Evolutionary conservation across 2,888 invertebrate genomes (phyloP), one percentile per base, ranked within the genome.

Genomic region (Gerosis bhagava): DNA sequence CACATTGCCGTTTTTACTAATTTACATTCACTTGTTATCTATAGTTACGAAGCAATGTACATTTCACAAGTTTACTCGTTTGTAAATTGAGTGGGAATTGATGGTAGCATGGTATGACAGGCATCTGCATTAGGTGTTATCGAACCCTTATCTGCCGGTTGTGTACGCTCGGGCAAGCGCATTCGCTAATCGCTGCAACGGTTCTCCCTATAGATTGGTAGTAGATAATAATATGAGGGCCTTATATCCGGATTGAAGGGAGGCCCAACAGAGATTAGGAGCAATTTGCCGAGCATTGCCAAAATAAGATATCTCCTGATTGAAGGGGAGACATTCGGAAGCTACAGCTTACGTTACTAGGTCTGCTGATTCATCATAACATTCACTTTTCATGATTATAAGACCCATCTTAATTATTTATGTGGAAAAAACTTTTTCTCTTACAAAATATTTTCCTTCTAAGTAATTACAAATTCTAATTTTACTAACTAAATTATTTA

Each of bases 101-200:
- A 26, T 34, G 35, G 40, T 25, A 39, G 25, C 35, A 47, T 45
- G 43, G 53, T 47, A 51, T 56, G 54, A 56, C 58, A 59, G 31
- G 25, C 31, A 39, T 45, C 62, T 65, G 67, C 67, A 65, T 77
- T 77, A 73, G 64, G 64, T 60, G 62, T 62, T 75, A 78, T 76
- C 78, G 63, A 57, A 53, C 54, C 63, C 70, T 77, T 77, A 80
- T 80, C 77, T 63, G 57, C 63, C 69, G 68, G 50, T 53, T 41
- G 58, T 60, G 53, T 72, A 73, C 74, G 82, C 79, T 67, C 70
- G 63, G 68, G 62, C 58, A 67, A 75, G 71, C 74, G 67, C 67
- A 68, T 70, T 76, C 65, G 77, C 77, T 82, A 83, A 84, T 87
- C 83, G 74, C 65, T 63, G 71, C 71, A 75, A 70, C 73, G 71